Percentiles rank a stretch among this genome's conserved stretches.
Conservation (phyloP, 2,888 invertebrate species). For the Sisyra nigra region DNA sequence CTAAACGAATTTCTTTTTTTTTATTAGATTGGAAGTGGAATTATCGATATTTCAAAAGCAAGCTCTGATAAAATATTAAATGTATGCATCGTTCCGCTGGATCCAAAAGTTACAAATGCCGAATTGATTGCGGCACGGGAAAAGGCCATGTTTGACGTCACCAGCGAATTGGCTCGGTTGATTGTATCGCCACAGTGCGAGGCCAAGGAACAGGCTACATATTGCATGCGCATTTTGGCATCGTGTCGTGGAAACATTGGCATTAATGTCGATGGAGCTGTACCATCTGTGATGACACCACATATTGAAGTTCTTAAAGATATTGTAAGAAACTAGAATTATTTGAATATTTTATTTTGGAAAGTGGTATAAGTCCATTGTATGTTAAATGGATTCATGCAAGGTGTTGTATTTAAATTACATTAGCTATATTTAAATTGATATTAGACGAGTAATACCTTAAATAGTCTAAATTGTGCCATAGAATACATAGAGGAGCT, state of each 20-base stretch:
- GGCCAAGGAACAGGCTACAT: not conserved
- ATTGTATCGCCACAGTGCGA: not conserved
- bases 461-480: too few species aligned
- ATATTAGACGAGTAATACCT: too few species aligned
- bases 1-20: not conserved
- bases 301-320: slow-evolving; percentile 1
- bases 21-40: not conserved
- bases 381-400: not conserved
- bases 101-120: not conserved
- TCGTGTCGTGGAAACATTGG: not conserved
- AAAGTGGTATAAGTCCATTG: not conserved
- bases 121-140: not conserved
- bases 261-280: not conserved
- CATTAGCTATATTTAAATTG: too few species aligned
- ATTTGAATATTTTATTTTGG: not conserved
- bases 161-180: slow-evolving; percentile 3
- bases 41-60: not conserved
- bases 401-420: too few species aligned
- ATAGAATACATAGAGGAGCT: too few species aligned
- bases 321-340: slow-evolving; percentile 2
- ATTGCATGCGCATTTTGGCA: not conserved
- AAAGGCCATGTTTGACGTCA: not conserved
- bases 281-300: slow-evolving; percentile 1
- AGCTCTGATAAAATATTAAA: not conserved
- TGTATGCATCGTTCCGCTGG: not conserved